Conservation (phyloP, 2,113 vertebrate genomes). For the Pholis gunnellus region DNA sequence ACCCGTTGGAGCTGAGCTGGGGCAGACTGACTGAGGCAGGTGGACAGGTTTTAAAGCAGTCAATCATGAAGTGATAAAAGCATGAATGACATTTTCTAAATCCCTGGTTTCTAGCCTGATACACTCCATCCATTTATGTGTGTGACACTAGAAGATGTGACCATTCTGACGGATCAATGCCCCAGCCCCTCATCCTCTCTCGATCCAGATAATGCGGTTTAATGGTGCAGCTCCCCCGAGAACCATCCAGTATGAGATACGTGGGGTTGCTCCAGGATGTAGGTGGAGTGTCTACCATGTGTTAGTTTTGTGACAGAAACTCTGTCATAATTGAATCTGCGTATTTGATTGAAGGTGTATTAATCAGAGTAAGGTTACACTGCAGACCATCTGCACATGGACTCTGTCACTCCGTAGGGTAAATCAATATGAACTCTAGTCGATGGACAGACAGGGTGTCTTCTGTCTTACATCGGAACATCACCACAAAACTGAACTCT, state of each 20-base stretch:
- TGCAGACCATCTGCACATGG: constrained; percentile 58
- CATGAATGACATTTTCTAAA: not conserved
- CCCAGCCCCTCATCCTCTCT: constrained; percentile 44
- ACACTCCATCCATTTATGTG: constrained; percentile 24
- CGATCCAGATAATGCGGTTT: constrained; percentile 75
- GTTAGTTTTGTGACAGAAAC: constrained; percentile 38
- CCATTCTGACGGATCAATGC: constrained; percentile 63
- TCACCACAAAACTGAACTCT: not conserved
- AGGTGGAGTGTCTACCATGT: constrained; percentile 8
- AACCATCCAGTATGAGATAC: constrained; percentile 33
- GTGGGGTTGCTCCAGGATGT: not conserved
- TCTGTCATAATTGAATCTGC: constrained; percentile 53
- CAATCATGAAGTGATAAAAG: not conserved
- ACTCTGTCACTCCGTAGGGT: constrained; percentile 7
- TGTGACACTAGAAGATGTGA: constrained; percentile 37
- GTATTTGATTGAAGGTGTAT: constrained; percentile 63
- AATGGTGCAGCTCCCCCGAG: constrained; percentile 66
- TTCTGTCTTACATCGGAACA: not conserved
- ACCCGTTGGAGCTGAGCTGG: not conserved
- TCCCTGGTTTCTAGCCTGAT: not conserved
- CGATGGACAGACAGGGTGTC: constrained; percentile 13
- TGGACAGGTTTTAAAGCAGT: not conserved
- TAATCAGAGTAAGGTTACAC: constrained; percentile 72
- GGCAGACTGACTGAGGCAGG: not conserved
- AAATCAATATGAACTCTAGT: constrained; percentile 48